A percentile compares a stretch with the other conserved stretches of the same genome.
Conservation (phyloP, 2,888 invertebrate species). For the Trachelus stipa region DNA sequence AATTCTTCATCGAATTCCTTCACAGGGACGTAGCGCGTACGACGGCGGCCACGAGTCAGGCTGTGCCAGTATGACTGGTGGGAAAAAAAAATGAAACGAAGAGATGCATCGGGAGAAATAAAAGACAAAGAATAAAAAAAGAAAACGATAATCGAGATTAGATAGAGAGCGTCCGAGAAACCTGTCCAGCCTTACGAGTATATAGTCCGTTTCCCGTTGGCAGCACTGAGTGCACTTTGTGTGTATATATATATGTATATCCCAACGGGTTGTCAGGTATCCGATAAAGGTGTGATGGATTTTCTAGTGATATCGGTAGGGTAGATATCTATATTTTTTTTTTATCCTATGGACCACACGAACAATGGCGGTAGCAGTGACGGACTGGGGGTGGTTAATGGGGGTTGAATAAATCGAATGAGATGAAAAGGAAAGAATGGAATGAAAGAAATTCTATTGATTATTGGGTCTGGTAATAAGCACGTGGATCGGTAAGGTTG, state of each 20-base stretch:
- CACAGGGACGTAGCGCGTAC: neutral
- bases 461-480: constrained; percentile 25
- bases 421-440: constrained; percentile 9
- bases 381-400: neutral
- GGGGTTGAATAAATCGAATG: neutral
- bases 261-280: neutral
- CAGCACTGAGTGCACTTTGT: neutral
- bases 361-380: neutral
- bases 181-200: neutral
- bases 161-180: neutral
- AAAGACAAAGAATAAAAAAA: constrained; percentile 1
- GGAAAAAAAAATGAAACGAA: neutral
- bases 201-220: neutral
- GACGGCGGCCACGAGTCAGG: neutral
- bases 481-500: constrained; percentile 26
- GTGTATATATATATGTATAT: neutral
- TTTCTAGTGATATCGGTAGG: neutral
- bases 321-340: neutral
- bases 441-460: constrained; percentile 6
- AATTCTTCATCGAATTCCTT: neutral
- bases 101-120: neutral
- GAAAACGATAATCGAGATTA: neutral
- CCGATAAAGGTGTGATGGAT: neutral
- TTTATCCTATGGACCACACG: neutral
- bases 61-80: neutral